Evolutionary conservation across 2,113 vertebrate genomes (phyloP), one percentile per base, ranked within the genome.

Genomic region (Notechis scutatus): DNA sequence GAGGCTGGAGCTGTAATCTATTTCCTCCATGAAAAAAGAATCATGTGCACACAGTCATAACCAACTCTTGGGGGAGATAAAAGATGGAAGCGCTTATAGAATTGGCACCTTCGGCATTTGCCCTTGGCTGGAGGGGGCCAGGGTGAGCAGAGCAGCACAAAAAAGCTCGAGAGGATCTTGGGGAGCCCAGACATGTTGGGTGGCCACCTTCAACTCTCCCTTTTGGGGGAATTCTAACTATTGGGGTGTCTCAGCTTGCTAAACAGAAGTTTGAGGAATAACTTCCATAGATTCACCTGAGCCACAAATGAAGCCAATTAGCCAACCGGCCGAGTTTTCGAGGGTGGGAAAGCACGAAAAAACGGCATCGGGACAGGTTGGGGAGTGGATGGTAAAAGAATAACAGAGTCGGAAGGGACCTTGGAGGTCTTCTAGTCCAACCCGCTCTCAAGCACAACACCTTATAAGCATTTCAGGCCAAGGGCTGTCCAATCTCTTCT

Each of bases 101-200:
- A n/a, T 9, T 8, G 34, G 69, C 7, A 20, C 15, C 15, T 20
- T 74, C 0, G n/a, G n/a, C 5, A 0, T 74, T 34, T 34, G 69
- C n/a, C n/a, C n/a, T 34, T 74, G 5, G 69, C n/a, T 34, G 18
- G 5, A 39, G 2, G 64, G 5, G 14, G 1, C n/a, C 2, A 26
- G 6, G 64, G 1, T n/a, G 29, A 12, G 29, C 29, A 34, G 4
- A 69, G 14, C 12, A n/a, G 12, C 5, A 2, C 64, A 6, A 34
- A 69, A 69, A 4, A 5, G 11, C 29, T n/a, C 0, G 0, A 69
- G 29, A 1, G 15, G 2, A 5, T 20, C n/a, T 34, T 20, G 12
- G 69, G 69, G 5, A 18, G 14, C n/a, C 69, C 5, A 74, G 15
- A 1, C 14, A 39, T 18, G 69, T 34, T 34, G n/a, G 15, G 69